Evolutionary conservation across 2,797 vertebrate genomes (phyloP).

Genomic region (Fundulus diaphanus): DNA sequence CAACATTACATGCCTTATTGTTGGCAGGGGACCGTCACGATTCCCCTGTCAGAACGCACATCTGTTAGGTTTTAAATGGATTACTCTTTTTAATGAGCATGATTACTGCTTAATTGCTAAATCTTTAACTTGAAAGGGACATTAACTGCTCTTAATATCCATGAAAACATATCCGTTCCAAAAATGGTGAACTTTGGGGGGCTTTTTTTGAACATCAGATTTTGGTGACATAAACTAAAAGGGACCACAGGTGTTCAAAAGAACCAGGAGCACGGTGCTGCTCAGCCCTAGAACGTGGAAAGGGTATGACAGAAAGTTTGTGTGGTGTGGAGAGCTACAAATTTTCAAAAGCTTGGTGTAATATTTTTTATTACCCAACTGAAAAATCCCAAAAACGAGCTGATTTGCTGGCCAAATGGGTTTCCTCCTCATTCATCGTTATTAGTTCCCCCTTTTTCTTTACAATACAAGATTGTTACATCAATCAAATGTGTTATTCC

Average conservation of each 20-base stretch:
- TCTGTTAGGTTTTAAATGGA: conserved; percentile 88
- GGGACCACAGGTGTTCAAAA: not conserved
- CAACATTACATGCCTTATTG: conserved; percentile 78
- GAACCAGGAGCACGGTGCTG: not conserved
- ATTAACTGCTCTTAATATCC: conserved; percentile 83
- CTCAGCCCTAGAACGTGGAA: not conserved
- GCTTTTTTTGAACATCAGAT: conserved; percentile 37
- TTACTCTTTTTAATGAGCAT: conserved; percentile 85
- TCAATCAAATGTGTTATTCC: not conserved
- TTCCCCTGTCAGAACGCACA: conserved; percentile 76
- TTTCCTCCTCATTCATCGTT: not conserved
- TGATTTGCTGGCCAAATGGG: too few relatives aligned
- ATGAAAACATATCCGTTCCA: conserved; percentile 83
- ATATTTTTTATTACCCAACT: not conserved
- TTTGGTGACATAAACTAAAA: conserved; percentile 22
- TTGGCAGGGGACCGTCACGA: conserved; percentile 73
- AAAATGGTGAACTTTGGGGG: conserved; percentile 63
- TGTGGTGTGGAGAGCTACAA: not conserved
- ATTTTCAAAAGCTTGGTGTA: not conserved
- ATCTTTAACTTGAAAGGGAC: conserved; percentile 83
- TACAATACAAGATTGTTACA: not conserved
- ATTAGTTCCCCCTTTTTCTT: not conserved
- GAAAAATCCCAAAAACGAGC: not conserved
- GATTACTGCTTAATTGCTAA: conserved; percentile 86
- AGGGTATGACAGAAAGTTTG: not conserved